Evolutionary conservation across 2,113 vertebrate genomes (phyloP).

Genomic region (Melanerpes aurifrons): DNA sequence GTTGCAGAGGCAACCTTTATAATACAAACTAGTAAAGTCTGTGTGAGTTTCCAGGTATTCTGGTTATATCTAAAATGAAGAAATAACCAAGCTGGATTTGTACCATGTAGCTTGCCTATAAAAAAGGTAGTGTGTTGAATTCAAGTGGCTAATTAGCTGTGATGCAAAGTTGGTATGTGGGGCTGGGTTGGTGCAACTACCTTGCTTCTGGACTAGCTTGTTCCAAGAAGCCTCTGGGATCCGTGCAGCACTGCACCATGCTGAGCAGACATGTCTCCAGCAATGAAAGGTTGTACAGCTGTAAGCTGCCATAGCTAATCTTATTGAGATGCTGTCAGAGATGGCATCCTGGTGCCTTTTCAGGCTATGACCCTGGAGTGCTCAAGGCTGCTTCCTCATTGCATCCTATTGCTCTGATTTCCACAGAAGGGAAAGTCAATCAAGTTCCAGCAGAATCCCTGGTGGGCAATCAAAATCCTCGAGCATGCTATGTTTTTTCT

Average conservation of each 20-base stretch:
- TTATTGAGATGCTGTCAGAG: neutral
- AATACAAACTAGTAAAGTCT: neutral
- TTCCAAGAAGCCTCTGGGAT: neutral
- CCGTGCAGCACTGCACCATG: neutral
- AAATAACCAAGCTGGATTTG: constrained; percentile 4
- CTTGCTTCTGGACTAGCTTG: neutral
- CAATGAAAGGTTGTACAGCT: neutral
- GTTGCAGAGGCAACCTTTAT: neutral
- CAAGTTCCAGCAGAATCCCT: neutral
- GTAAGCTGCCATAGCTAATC: neutral
- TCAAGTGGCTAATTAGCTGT: constrained; percentile 9
- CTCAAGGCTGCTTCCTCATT: neutral
- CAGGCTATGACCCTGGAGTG: neutral
- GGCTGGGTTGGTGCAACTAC: neutral
- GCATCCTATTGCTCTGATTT: neutral
- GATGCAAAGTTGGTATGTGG: neutral
- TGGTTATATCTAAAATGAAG: neutral
- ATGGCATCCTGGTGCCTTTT: neutral
- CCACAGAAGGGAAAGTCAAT: neutral
- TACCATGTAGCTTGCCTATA: neutral
- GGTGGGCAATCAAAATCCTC: neutral
- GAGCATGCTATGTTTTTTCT: neutral
- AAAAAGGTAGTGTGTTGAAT: neutral
- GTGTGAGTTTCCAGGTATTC: neutral
- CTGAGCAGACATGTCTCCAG: neutral